Percentiles rank a stretch among this genome's conserved stretches.
Conservation (phyloP, 2,113 vertebrate species). For the Macrotus californicus region DNA sequence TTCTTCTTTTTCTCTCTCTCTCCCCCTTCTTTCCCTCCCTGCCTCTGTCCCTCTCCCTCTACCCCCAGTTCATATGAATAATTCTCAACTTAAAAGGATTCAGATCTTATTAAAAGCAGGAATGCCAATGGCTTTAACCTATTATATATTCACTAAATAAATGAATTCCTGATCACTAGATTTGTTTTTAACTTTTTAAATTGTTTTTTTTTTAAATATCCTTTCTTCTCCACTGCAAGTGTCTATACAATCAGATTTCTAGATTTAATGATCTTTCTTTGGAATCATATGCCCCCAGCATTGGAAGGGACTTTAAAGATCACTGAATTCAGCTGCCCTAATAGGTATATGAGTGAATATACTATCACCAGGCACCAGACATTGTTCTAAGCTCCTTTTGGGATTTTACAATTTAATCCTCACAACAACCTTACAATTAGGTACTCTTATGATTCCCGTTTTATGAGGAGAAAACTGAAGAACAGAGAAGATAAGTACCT, state of each 20-base stretch:
- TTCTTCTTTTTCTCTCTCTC: accelerated
- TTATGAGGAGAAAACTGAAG: neutral
- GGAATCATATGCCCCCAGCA: neutral
- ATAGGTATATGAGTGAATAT: neutral
- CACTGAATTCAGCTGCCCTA: neutral
- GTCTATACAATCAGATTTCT: neutral
- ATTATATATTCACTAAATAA: neutral
- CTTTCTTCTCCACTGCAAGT: neutral
- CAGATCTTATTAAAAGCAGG: neutral
- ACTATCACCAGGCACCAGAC: neutral
- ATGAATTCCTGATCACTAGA: neutral
- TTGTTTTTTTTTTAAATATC: neutral
- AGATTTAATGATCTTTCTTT: neutral
- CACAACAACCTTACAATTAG: neutral
- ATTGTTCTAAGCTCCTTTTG: neutral
- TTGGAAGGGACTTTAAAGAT: neutral
- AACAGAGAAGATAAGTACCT: neutral
- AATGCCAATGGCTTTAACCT: neutral
- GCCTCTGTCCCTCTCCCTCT: neutral
- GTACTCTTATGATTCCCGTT: neutral
- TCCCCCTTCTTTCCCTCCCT: no score
- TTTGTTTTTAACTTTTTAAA: neutral
- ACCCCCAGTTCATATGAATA: neutral
- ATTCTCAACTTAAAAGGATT: neutral
- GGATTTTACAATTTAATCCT: neutral